These are phyloP conservation scores for Lepidochrysops patricia DNA, from an alignment of 2,888 invertebrate species.

Conservation along the genomic window DNA sequence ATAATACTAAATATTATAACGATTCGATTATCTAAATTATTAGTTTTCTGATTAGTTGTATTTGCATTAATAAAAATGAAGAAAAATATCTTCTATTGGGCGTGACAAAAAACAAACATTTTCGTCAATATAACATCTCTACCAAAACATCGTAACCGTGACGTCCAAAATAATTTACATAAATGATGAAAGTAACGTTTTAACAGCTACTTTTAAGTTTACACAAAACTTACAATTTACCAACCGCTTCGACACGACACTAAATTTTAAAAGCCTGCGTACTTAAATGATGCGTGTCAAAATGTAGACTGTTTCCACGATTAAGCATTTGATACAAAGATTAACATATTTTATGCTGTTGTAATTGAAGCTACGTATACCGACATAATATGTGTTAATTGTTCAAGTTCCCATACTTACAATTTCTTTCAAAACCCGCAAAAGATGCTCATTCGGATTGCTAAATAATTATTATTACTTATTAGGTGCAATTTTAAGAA, in stretches of 20 bases:
- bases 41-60: no score
- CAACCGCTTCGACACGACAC: not conserved
- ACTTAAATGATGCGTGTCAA: slow-evolving; percentile 9
- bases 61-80: no score
- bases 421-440: not conserved
- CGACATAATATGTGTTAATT: slow-evolving; percentile 4
- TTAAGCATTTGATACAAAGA: slow-evolving; percentile 11
- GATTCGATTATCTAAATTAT: no score
- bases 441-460: no score
- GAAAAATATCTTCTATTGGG: no score
- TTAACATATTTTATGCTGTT: not conserved
- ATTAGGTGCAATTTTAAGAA: no score
- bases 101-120: no score
- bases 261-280: not conserved
- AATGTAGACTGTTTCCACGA: slow-evolving; percentile 2
- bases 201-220: not conserved
- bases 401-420: slow-evolving; percentile 5
- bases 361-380: slow-evolving; percentile 4
- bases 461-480: no score
- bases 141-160: no score
- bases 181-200: not conserved
- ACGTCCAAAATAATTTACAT: no score
- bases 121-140: no score
- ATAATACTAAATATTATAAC: no score
- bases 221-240: not conserved